Conservation (phyloP, 2,888 invertebrate genomes). For the Harpalus rufipes region DNA sequence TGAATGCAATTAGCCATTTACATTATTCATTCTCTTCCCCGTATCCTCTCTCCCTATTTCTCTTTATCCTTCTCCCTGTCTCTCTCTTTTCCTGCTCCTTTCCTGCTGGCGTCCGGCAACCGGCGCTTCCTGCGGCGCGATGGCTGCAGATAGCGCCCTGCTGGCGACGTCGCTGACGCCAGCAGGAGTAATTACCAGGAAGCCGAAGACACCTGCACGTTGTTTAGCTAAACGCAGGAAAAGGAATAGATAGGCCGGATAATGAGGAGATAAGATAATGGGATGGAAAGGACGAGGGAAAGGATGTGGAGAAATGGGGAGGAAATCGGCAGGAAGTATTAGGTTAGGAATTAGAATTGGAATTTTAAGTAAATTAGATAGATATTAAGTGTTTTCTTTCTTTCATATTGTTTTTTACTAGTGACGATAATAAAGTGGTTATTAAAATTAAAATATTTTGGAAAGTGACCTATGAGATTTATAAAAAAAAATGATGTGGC, state of each 20-base stretch:
- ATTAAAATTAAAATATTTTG: too few relatives aligned
- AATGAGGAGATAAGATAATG: not conserved
- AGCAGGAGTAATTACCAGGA: constrained; percentile 2
- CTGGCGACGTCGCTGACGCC: not conserved
- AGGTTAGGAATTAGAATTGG: too few relatives aligned
- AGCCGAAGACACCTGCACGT: not conserved
- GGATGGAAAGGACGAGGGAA: not conserved
- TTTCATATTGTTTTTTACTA: too few relatives aligned
- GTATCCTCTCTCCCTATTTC: constrained; percentile 1
- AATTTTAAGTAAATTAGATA: too few relatives aligned
- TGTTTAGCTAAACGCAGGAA: not conserved
- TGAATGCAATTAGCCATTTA: not conserved
- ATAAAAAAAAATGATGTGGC: too few relatives aligned
- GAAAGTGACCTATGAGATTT: too few relatives aligned
- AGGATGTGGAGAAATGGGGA: not conserved
- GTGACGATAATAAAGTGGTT: too few relatives aligned
- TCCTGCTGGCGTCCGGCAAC: not conserved
- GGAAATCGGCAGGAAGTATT: not conserved
- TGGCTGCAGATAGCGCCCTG: not conserved
- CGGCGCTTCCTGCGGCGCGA: not conserved
- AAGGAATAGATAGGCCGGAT: not conserved
- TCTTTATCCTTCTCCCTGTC: constrained; percentile 1
- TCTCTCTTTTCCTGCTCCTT: not conserved
- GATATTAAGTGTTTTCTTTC: too few relatives aligned
- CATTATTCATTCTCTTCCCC: not conserved